Percentiles rank a stretch among this genome's conserved stretches.
These are phyloP conservation scores for Chaitophorus viminalis DNA, from an alignment of 2,888 invertebrate species.

Conservation along the genomic window DNA sequence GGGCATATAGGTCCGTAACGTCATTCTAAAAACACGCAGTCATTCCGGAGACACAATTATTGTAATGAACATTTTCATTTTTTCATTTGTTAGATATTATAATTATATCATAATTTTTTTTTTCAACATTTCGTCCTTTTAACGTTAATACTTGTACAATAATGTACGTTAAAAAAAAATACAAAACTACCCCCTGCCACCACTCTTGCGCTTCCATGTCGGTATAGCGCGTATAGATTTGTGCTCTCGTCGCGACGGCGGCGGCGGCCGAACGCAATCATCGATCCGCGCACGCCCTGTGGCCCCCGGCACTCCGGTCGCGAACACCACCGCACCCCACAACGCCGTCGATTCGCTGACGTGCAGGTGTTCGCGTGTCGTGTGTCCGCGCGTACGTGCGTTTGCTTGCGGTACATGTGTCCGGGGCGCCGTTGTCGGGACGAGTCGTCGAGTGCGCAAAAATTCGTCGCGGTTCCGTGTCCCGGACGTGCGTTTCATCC, in stretches of 20 bases:
- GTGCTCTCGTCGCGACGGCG: neutral
- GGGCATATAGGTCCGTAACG: too few relatives aligned
- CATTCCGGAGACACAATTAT: too few relatives aligned
- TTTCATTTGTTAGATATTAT: too few relatives aligned
- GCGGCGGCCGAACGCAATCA: constrained; percentile 10
- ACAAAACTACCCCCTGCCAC: too few relatives aligned
- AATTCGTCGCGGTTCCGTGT: neutral
- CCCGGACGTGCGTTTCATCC: neutral
- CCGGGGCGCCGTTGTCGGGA: neutral
- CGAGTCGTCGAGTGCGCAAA: neutral
- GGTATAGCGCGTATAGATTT: neutral
- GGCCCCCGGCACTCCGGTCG: neutral
- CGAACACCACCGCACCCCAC: neutral
- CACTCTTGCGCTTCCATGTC: too few relatives aligned
- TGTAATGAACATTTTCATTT: too few relatives aligned
- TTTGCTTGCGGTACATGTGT: neutral
- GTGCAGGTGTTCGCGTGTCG: neutral
- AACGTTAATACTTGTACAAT: too few relatives aligned
- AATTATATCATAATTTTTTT: too few relatives aligned
- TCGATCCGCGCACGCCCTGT: constrained; percentile 55
- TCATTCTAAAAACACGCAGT: too few relatives aligned
- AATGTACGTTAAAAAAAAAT: too few relatives aligned
- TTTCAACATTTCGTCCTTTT: too few relatives aligned
- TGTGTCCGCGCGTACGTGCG: neutral
- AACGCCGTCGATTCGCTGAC: neutral